phyloP scores from a whole-genome alignment of 2,888 invertebrate species.

The Oligia fasciuncula region DNA sequence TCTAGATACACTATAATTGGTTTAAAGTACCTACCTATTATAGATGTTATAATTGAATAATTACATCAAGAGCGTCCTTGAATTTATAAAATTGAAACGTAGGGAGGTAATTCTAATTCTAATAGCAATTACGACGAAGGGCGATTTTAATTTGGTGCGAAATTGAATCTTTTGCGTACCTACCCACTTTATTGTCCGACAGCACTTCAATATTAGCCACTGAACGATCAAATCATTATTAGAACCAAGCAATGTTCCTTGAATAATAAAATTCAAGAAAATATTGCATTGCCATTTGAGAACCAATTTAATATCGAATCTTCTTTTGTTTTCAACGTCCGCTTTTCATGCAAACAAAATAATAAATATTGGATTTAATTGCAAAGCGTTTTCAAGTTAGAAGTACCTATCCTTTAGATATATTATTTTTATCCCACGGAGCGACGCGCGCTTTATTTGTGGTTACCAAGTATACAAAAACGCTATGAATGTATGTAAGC shows the following conservation, averaged over 20 bases:
- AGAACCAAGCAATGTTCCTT: background rate
- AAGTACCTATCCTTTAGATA: background rate
- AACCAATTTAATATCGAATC: slow-evolving; percentile 15
- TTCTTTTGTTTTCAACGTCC: slow-evolving; percentile 9
- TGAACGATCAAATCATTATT: slow-evolving; percentile 2
- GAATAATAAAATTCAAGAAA: slow-evolving; percentile 11
- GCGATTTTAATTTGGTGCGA: slow-evolving; percentile 50
- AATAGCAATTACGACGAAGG: slow-evolving; percentile 47
- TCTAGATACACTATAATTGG: background rate
- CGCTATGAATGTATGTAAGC: too few relatives aligned
- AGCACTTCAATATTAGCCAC: slow-evolving; percentile 25
- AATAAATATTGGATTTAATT: slow-evolving; percentile 4
- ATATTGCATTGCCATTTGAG: slow-evolving; percentile 18
- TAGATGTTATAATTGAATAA: slow-evolving; percentile 20
- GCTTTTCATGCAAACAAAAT: slow-evolving; percentile 5
- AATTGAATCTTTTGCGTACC: slow-evolving; percentile 50
- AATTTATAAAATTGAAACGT: slow-evolving; percentile 36
- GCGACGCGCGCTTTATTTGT: too few relatives aligned
- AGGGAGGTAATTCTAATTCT: slow-evolving; percentile 35
- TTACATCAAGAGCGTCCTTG: slow-evolving; percentile 18
- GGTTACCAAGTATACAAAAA: too few relatives aligned
- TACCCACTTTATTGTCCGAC: background rate
- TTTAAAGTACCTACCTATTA: background rate
- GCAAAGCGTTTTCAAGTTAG: background rate
- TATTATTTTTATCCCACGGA: too few relatives aligned